Evolutionary conservation across 1,140 invertebrate species (phyloP), one percentile per base, ranked within the genome.

Genomic region (Pomacea maculata): DNA sequence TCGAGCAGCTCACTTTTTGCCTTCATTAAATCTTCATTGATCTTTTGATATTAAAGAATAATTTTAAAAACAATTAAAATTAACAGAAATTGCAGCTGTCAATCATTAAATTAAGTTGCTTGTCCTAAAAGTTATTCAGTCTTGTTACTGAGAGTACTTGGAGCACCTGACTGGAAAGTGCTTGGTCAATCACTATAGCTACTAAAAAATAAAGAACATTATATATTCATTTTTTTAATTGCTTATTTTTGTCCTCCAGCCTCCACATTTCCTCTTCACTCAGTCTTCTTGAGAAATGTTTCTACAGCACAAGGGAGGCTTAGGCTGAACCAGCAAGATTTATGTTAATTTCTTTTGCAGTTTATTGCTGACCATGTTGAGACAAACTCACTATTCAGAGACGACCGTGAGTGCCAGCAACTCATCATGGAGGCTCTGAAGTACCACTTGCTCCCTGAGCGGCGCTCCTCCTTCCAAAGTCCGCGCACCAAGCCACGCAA

Each of bases 401-500:
- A 94, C 82, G 94, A 95, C 86, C 90, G 92, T 21, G 93, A 94
- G 82, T 96, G 95, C 88, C 96, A 97, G 88, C 95, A 96, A 84
- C 92, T 98, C 63, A 95, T 98, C 75, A 96, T 98, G 94, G 97
- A 98, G 91, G 97, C 97, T 61, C 93, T 97, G 80, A 97, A 97
- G 87, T 98, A 97, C 93, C 96, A 97, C 90, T 91, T 98, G 21
- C 89, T 98, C 79, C 96, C 97, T 11, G 97, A 97, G 88, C 92
- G 96, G 77, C 92, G 96, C 57, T 95, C 77, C 70, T 93, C 95
- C 80, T 93, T 97, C 81, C 94, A 95, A 82, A 95, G 95, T 80
- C 93, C 94, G 67, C 93, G 96, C 85, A 97, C 96, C 6, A 94
- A 95, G 83, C 97, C 97, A 0, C 92, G 97, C 64, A 98, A 97